A percentile compares a stretch with the other conserved stretches of the same genome.
These are phyloP conservation scores for Melitaea athalia DNA, from an alignment of 2,888 invertebrate species.

Conservation along the genomic window DNA sequence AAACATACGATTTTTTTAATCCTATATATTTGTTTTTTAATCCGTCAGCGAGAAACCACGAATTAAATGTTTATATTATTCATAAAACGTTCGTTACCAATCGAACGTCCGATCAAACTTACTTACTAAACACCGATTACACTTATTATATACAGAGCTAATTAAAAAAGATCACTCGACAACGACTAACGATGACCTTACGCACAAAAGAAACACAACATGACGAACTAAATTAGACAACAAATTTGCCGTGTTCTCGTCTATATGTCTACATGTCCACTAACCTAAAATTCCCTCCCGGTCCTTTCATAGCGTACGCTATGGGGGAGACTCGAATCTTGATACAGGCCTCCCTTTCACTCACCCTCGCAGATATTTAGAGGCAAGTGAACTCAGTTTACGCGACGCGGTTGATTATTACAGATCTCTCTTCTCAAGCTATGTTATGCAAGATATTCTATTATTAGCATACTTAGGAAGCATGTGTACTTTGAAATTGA, in stretches of 20 bases:
- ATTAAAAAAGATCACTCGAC: constrained; percentile 59
- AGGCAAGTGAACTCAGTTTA: constrained; percentile 76
- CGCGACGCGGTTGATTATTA: constrained; percentile 77
- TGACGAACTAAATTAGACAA: constrained; percentile 82
- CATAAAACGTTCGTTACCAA: constrained; percentile 18
- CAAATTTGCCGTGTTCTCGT: constrained; percentile 82
- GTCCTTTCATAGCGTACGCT: constrained; percentile 73
- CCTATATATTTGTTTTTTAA: constrained; percentile 27
- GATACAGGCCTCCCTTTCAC: constrained; percentile 78
- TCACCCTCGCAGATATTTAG: constrained; percentile 73
- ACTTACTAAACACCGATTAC: constrained; percentile 20
- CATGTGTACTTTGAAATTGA: not conserved
- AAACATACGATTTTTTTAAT: constrained; percentile 51
- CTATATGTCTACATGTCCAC: constrained; percentile 83
- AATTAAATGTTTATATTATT: constrained; percentile 26
- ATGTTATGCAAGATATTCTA: constrained; percentile 47
- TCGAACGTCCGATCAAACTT: constrained; percentile 15
- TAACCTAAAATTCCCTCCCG: constrained; percentile 80
- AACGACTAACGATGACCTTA: constrained; percentile 78
- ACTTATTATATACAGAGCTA: constrained; percentile 46
- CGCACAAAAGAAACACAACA: constrained; percentile 81
- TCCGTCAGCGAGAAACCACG: constrained; percentile 34
- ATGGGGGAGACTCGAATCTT: constrained; percentile 75
- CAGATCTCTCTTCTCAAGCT: constrained; percentile 67
- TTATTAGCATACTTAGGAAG: constrained; percentile 37